Percentiles rank a stretch among this genome's conserved stretches.
Conservation (phyloP, 2,797 vertebrate genomes). For the Myiothlypis chrysogaster region DNA sequence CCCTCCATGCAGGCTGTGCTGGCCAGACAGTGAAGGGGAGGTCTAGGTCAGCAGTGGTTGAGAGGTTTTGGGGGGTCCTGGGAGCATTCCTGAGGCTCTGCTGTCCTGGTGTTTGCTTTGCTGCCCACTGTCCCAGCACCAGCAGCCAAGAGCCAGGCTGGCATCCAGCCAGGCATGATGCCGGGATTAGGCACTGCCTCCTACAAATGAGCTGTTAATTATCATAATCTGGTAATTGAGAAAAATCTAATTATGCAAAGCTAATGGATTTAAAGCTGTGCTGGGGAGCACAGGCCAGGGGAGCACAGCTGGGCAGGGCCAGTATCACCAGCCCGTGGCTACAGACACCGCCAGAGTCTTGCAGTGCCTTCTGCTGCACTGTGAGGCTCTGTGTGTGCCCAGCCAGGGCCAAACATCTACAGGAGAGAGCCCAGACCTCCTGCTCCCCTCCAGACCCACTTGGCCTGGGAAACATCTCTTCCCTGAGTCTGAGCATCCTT, state of each 20-base stretch:
- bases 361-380: neutral
- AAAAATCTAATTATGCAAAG: slow-evolving; percentile 77
- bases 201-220: slow-evolving; percentile 76
- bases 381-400: fast-evolving
- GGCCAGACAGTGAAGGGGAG: neutral
- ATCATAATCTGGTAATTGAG: slow-evolving; percentile 80
- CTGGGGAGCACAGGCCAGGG: slow-evolving; percentile 48
- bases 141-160: neutral
- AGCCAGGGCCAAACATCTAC: fast-evolving
- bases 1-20: neutral
- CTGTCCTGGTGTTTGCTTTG: neutral
- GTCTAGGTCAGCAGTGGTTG: neutral
- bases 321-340: fast-evolving
- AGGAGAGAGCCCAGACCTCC: neutral
- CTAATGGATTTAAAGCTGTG: slow-evolving; percentile 76
- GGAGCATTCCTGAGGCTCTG: neutral
- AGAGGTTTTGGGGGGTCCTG: neutral
- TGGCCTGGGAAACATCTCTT: neutral
- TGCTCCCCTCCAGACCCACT: fast-evolving
- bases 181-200: slow-evolving; percentile 66
- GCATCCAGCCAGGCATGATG: slow-evolving; percentile 19
- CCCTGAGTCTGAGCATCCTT: neutral
- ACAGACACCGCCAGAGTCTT: fast-evolving
- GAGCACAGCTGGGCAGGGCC: slow-evolving; percentile 20
- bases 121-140: neutral